Percentiles rank a stretch among this genome's conserved stretches.
Conservation (phyloP, 2,113 vertebrate genomes). For the Mus musculus region GRCm39 chr7:4709501-4710000, state of each 20-base stretch:
- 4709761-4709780: not conserved
- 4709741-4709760: not conserved
- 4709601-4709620: not conserved
- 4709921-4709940: not conserved
- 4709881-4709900: not conserved
- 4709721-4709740: conserved; percentile 86
- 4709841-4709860: not conserved
- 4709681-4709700: conserved; percentile 94
- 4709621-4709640: not conserved
- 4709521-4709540: not conserved
- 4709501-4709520: not conserved
- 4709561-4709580: not conserved
- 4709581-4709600: not conserved
- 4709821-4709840: not conserved
- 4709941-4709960: no score
- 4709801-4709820: not conserved
- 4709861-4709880: not conserved
- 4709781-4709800: not conserved
- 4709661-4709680: conserved; percentile 95
- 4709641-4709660: conserved; percentile 78
- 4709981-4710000: conserved; percentile 18
- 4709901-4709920: not conserved
- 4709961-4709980: not conserved
- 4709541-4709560: not conserved
- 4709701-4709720: conserved; percentile 96